Base-by-base conservation (phyloP, 2,113 vertebrate species). In the Thryonomys swinderianus region DNA sequence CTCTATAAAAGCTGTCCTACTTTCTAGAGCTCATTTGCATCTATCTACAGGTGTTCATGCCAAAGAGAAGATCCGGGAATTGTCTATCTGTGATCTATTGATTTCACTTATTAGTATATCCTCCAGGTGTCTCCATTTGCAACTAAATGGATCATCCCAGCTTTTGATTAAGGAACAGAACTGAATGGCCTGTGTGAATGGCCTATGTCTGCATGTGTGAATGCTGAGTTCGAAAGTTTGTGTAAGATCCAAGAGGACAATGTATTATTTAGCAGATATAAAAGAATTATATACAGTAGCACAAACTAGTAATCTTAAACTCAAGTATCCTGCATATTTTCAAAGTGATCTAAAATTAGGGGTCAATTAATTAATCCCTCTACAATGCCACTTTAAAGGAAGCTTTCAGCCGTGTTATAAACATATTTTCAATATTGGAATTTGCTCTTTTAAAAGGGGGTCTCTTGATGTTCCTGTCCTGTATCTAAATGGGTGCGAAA, bases 321-420 rank as follows among this genome's bases (percentile, higher is more conserved):
- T 94, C 37, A 57, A 88, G 37, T 87, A 71, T 88, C 30, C 66
- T 71, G 25, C 67, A 45, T 62, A 55, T 78, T 69, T 96, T 78
- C 32, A 76, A 81, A 87, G 51, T 7, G 16, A 34, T 80, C 37
- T 66, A 27, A 90, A 92, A 80, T 45, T 32, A 42, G 25, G 37
- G 32, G 34, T 6, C 53, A 59, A 30, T 90, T 93, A 67, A 95
- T 80, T 87, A 82, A 71, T 30, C 20, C 16, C 62, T 69, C 71
- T 66, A 66, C 42, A 88, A 79, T 79, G 32, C 53, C 32, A 76
- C 37, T 42, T 32, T 79, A 88, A 13, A 81, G 90, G 42, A 87
- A 88, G 21, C 5, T 93, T 9, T 88, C 7, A 85, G 66, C 4
- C 17, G 12, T 73, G 0, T 64, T 40, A 90, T 92, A 94, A 90